Percentiles rank a stretch among this genome's conserved stretches.
Evolutionary conservation across 2,797 vertebrate species (phyloP).

Genomic region (Pseudochromis fuscus): DNA sequence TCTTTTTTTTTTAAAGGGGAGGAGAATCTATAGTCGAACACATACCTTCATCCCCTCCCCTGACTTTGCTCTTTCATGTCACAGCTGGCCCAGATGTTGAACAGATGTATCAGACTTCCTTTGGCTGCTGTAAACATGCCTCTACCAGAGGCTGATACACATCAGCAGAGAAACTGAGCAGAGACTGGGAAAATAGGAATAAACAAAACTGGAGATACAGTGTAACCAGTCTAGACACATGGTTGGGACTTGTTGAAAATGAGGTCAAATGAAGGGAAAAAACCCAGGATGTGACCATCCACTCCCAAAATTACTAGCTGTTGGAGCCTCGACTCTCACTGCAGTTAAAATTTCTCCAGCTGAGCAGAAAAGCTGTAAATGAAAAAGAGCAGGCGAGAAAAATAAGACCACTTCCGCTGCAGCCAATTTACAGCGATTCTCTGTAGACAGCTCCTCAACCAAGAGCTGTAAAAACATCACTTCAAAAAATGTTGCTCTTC

Average conservation of each 20-base stretch:
- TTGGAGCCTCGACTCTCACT: constrained; percentile 26
- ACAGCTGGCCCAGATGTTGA: constrained; percentile 81
- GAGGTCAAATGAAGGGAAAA: constrained; percentile 53
- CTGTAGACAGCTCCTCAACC: constrained; percentile 30
- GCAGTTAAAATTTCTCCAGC: constrained; percentile 64
- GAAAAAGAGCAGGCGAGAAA: constrained; percentile 44
- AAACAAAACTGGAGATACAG: constrained; percentile 50
- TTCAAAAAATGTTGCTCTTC: constrained; percentile 6
- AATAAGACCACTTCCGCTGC: constrained; percentile 61
- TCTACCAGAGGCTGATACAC: constrained; percentile 56
- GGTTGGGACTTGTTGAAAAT: constrained; percentile 56
- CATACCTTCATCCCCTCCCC: constrained; percentile 53
- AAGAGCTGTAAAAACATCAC: constrained; percentile 17
- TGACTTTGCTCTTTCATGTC: constrained; percentile 71
- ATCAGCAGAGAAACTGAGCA: constrained; percentile 52
- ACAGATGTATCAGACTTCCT: constrained; percentile 82
- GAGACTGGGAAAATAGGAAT: constrained; percentile 37
- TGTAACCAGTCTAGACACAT: constrained; percentile 38
- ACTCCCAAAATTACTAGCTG: constrained; percentile 47
- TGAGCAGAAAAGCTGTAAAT: constrained; percentile 60
- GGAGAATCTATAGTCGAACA: constrained; percentile 64
- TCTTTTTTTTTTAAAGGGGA: constrained; percentile 48
- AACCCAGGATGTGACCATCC: constrained; percentile 39
- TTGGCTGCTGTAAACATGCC: constrained; percentile 68
- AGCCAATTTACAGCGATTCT: constrained; percentile 59